Percentiles rank a stretch among this genome's conserved stretches.
These are phyloP conservation scores for Teleiodes luculella DNA, from an alignment of 2,888 invertebrate species.

Conservation along the genomic window DNA sequence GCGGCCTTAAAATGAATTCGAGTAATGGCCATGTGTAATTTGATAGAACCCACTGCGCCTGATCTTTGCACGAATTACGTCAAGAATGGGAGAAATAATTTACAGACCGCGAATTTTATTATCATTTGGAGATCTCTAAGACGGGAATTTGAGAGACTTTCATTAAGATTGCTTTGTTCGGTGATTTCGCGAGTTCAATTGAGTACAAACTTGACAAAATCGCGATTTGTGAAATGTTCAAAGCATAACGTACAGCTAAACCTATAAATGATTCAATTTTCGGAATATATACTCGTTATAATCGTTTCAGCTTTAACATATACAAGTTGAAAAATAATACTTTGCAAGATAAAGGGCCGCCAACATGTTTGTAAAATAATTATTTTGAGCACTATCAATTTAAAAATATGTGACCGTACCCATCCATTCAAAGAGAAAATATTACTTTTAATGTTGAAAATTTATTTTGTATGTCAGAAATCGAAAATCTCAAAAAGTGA, in stretches of 20 bases:
- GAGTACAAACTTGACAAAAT: not conserved
- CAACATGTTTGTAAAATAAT: no score
- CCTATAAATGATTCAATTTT: not conserved
- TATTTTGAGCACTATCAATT: no score
- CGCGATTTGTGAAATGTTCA: not conserved
- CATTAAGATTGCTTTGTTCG: conserved; percentile 14
- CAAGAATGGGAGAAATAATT: conserved; percentile 10
- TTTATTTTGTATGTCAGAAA: no score
- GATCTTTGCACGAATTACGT: conserved; percentile 28
- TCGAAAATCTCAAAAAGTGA: no score
- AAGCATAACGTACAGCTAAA: not conserved
- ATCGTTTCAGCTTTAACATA: no score
- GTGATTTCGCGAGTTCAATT: not conserved
- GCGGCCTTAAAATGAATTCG: conserved; percentile 27
- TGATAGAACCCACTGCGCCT: conserved; percentile 28
- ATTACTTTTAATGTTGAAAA: no score
- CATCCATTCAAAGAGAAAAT: no score
- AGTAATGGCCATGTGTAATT: conserved; percentile 36
- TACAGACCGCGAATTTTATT: conserved; percentile 31
- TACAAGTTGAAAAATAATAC: no score
- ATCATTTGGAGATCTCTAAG: conserved; percentile 26
- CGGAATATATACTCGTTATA: not conserved
- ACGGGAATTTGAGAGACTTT: conserved; percentile 26
- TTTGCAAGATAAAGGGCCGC: no score
- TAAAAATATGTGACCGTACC: no score